Percentiles rank a stretch among this genome's conserved stretches.
Conservation (phyloP, 37 sponge, comb jelly and placozoan genomes). For the Aphrocallistes beatrix region DNA sequence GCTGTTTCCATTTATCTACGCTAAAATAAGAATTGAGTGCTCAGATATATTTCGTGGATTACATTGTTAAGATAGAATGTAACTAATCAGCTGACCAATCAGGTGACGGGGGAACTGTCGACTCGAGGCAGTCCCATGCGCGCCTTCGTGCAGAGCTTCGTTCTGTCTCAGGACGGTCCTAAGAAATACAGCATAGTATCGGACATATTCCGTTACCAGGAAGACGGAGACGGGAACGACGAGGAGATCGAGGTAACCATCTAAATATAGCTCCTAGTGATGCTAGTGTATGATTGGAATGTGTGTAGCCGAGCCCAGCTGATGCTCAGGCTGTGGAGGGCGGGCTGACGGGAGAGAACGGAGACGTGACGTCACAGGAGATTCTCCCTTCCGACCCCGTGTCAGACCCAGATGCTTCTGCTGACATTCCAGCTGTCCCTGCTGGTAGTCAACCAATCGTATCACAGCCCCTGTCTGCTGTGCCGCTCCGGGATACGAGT, state of each 20-base stretch:
- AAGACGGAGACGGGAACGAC: neutral
- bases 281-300: neutral
- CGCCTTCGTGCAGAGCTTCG: slow-evolving; percentile 94
- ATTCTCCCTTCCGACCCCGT: neutral
- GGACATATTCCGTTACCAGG: slow-evolving; percentile 94
- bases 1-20: too few relatives aligned
- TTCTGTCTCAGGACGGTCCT: slow-evolving; percentile 59
- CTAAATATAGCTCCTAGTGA: neutral
- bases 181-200: slow-evolving; percentile 53
- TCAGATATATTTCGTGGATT: too few relatives aligned
- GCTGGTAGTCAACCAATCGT: slow-evolving; percentile 4
- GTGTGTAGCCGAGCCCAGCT: neutral
- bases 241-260: neutral
- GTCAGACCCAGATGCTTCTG: neutral
- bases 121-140: slow-evolving; percentile 66
- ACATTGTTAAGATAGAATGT: too few relatives aligned
- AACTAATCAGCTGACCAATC: too few relatives aligned
- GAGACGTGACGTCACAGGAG: neutral
- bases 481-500: neutral
- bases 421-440: neutral
- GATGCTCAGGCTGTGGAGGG: neutral
- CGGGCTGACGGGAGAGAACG: neutral
- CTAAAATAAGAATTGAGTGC: too few relatives aligned
- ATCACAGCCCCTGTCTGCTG: too few relatives aligned
- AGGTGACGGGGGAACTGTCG: slow-evolving; percentile 95